These are phyloP conservation scores for Drosophila rellima DNA, from an alignment of 2,888 invertebrate species.

Conservation along the genomic window DNA sequence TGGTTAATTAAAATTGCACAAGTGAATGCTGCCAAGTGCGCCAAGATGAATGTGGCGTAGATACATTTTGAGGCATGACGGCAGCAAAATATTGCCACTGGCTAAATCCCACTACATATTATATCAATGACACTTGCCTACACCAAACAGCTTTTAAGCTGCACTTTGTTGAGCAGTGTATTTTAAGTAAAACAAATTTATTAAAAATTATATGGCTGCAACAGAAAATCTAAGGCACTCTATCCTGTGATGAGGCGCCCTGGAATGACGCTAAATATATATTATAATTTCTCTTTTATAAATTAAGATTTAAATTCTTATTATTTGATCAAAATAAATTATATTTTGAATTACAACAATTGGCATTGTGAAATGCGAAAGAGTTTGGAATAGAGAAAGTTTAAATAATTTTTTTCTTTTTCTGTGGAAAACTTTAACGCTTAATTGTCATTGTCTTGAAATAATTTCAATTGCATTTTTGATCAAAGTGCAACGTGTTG, in stretches of 20 bases:
- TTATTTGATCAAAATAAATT: too few species aligned
- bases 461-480: conserved; percentile 1
- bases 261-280: too few species aligned
- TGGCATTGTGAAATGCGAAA: too few species aligned
- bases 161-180: background rate
- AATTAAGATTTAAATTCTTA: too few species aligned
- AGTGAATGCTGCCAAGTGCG: conserved; percentile 38
- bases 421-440: background rate
- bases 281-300: too few species aligned
- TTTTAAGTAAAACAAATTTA: background rate
- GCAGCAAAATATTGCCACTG: conserved; percentile 21
- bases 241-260: too few species aligned
- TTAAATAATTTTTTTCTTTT: background rate
- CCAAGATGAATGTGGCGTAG: conserved; percentile 12
- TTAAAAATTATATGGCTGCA: too few species aligned
- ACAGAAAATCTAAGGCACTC: too few species aligned
- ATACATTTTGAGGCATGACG: conserved; percentile 12
- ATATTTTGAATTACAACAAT: too few species aligned
- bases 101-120: conserved; percentile 1
- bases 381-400: too few species aligned
- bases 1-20: conserved; percentile 72
- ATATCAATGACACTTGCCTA: conserved; percentile 2
- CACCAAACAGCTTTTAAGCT: background rate
- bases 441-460: conserved; percentile 1
- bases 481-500: background rate